A percentile compares a stretch with the other conserved stretches of the same genome.
These are phyloP conservation scores for Perizoma flavofasciatum DNA, from an alignment of 2,888 invertebrate species.

Conservation along the genomic window DNA sequence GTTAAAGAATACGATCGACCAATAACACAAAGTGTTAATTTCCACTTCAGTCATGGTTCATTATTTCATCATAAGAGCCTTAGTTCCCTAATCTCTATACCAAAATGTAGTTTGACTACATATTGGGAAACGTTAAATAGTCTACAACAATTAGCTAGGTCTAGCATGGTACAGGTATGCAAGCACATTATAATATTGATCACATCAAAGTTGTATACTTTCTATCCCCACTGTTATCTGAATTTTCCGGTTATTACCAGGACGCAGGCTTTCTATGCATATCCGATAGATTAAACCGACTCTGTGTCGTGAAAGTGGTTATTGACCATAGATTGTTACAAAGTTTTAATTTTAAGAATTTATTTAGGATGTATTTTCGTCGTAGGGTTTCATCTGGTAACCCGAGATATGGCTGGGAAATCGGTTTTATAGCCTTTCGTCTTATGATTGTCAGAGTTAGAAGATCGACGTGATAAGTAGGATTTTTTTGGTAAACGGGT, in stretches of 20 bases:
- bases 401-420: too few relatives aligned
- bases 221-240: slow-evolving; percentile 3
- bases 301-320: slow-evolving; percentile 17
- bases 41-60: slow-evolving; percentile 25
- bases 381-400: too few relatives aligned
- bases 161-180: too few relatives aligned
- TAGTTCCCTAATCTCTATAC: slow-evolving; percentile 13
- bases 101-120: not conserved
- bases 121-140: not conserved
- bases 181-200: too few relatives aligned
- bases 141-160: too few relatives aligned
- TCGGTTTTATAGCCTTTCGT: too few relatives aligned
- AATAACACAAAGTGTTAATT: slow-evolving; percentile 22
- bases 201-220: not conserved
- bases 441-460: too few relatives aligned
- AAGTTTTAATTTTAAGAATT: not conserved
- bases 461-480: too few relatives aligned
- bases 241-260: slow-evolving; percentile 26
- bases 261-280: slow-evolving; percentile 44
- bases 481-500: too few relatives aligned
- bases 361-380: too few relatives aligned
- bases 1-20: slow-evolving; percentile 8
- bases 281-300: slow-evolving; percentile 33
- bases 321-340: slow-evolving; percentile 6
- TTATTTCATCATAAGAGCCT: slow-evolving; percentile 17